phyloP scores from a whole-genome alignment of 2,113 vertebrate species.

The Capreolus pygargus region DNA sequence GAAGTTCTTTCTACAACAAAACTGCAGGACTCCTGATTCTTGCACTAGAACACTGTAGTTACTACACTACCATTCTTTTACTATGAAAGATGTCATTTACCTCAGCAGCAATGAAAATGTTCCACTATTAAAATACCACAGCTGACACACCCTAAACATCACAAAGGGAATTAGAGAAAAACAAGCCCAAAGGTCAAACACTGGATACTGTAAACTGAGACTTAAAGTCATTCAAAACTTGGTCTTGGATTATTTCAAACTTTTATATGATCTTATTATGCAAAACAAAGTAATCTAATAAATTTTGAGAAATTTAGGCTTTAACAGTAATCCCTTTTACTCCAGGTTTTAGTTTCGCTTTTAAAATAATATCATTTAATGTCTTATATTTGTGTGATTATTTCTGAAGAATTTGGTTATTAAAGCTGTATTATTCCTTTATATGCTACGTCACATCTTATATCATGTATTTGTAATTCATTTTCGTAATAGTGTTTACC shows the following conservation, averaged over 20 bases:
- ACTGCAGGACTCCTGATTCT: not conserved
- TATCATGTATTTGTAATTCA: not conserved
- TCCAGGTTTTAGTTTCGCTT: not conserved
- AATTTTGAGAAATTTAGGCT: not conserved
- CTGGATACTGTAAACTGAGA: not conserved
- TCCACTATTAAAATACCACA: conserved; percentile 41
- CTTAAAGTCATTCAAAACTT: conserved; percentile 1
- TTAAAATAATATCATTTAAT: conserved; percentile 18
- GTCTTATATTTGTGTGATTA: conserved; percentile 18
- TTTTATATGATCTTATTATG: not conserved
- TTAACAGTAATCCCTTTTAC: not conserved
- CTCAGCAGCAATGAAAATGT: conserved; percentile 46
- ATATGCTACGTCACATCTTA: not conserved
- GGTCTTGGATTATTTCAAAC: not conserved
- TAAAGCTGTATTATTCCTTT: not conserved
- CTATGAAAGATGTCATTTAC: not conserved
- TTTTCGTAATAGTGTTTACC: conserved; percentile 30
- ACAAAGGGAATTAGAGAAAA: conserved; percentile 47
- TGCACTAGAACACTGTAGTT: not conserved
- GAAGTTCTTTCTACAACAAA: not conserved
- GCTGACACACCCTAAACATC: not conserved
- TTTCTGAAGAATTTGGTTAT: conserved; percentile 15
- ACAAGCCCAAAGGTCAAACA: conserved; percentile 48
- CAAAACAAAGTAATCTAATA: not conserved
- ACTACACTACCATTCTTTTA: not conserved